Conservation (phyloP, 2,113 vertebrate species). For the Dicerorhinus sumatrensis region DNA sequence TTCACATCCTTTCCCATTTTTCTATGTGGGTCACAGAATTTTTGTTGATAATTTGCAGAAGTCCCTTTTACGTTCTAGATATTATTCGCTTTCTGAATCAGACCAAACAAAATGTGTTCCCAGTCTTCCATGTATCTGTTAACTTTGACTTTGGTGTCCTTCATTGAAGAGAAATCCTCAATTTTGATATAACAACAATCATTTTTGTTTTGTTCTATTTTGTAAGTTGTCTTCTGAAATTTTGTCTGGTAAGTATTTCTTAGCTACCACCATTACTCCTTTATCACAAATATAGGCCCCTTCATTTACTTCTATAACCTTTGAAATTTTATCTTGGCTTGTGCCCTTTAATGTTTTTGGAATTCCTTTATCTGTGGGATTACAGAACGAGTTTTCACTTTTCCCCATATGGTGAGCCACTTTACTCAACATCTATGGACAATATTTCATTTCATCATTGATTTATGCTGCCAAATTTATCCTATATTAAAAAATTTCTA, state of each 20-base stretch:
- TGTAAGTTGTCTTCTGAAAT: neutral
- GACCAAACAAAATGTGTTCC: neutral
- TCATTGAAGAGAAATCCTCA: neutral
- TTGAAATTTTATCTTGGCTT: neutral
- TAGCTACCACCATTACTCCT: neutral
- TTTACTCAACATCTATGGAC: neutral
- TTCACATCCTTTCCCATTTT: neutral
- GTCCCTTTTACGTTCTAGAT: neutral
- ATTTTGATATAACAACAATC: neutral
- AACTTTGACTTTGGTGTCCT: neutral
- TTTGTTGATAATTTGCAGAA: neutral
- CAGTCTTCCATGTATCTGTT: neutral
- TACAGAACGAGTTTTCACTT: neutral
- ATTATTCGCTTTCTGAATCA: neutral
- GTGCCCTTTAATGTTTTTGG: neutral
- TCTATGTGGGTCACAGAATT: neutral
- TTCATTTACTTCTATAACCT: neutral
- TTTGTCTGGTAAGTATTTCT: neutral
- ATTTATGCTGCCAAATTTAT: neutral
- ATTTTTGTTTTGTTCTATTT: neutral
- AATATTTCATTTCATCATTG: neutral
- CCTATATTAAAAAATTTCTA: neutral
- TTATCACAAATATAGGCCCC: neutral
- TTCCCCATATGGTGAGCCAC: neutral
- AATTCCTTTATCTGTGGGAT: neutral